A percentile compares a stretch with the other conserved stretches of the same genome.
Evolutionary conservation across 2,113 vertebrate species (phyloP).

Genomic region (Nothobranchius furzeri): DNA sequence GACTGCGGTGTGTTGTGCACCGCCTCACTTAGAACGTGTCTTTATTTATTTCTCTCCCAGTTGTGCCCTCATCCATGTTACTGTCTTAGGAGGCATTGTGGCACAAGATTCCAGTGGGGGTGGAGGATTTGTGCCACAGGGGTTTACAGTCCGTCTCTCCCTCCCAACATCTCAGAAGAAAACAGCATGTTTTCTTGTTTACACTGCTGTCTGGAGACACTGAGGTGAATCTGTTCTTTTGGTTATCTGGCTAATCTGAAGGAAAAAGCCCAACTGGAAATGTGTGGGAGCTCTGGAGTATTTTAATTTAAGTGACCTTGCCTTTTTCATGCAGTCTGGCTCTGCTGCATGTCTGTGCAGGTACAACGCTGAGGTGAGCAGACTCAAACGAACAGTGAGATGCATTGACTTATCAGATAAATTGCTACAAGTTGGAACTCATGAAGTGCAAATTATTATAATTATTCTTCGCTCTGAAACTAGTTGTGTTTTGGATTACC

Average conservation of each 20-base stretch:
- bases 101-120: constrained; percentile 49
- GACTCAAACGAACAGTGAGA: constrained; percentile 3
- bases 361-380: constrained; percentile 23
- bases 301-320: constrained; percentile 63
- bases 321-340: constrained; percentile 45
- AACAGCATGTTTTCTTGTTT: constrained; percentile 48
- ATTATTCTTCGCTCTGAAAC: neutral
- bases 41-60: constrained; percentile 53
- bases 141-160: constrained; percentile 43
- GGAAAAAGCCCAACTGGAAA: constrained; percentile 41
- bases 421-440: neutral
- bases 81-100: constrained; percentile 52
- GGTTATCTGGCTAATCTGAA: constrained; percentile 57
- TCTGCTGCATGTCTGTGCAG: constrained; percentile 47
- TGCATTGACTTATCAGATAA: neutral
- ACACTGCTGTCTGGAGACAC: constrained; percentile 28
- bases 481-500: neutral
- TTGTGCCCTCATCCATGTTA: constrained; percentile 64
- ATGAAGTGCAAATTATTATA: neutral
- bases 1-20: constrained; percentile 22
- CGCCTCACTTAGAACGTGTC: constrained; percentile 21
- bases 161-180: constrained; percentile 39
- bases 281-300: constrained; percentile 54
- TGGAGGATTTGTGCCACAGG: constrained; percentile 51
- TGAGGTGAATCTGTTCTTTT: constrained; percentile 44